A percentile compares a stretch with the other conserved stretches of the same genome.
Conservation (phyloP, 2,888 invertebrate genomes). For the Eudasyphora cyanicolor region DNA sequence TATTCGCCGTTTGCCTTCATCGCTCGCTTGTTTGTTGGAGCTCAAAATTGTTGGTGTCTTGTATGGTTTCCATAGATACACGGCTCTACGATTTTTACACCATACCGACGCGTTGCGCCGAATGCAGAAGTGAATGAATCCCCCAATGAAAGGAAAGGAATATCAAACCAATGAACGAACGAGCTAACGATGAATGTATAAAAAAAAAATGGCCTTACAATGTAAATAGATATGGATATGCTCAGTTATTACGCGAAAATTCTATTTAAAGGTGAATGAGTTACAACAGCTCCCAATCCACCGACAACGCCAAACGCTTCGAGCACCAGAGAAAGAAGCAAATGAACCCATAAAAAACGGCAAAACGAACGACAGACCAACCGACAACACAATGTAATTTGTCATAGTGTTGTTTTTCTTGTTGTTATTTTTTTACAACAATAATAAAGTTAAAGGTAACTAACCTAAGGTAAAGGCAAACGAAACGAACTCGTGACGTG, state of each 20-base stretch:
- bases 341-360: conserved; percentile 53
- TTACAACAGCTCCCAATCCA: neutral
- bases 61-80: conserved; percentile 60
- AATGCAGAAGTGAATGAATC: neutral
- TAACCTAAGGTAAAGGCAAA: conserved; percentile 54
- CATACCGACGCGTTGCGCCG: neutral
- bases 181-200: neutral
- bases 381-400: conserved; percentile 45
- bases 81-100: neutral
- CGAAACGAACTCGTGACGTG: conserved; percentile 32
- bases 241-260: conserved; percentile 55
- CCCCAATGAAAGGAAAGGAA: no score
- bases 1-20: neutral
- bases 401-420: conserved; percentile 22
- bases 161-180: neutral
- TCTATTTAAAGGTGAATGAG: conserved; percentile 48
- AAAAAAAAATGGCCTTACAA: conserved; percentile 12
- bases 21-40: neutral
- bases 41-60: conserved; percentile 24
- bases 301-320: neutral
- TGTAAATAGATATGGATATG: conserved; percentile 7
- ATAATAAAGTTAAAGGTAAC: conserved; percentile 61
- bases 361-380: neutral
- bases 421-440: conserved; percentile 47
- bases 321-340: conserved; percentile 26